Evolutionary conservation across 2,113 vertebrate genomes (phyloP), one percentile per base, ranked within the genome.

Genomic region (Brienomyrus longianalis): DNA sequence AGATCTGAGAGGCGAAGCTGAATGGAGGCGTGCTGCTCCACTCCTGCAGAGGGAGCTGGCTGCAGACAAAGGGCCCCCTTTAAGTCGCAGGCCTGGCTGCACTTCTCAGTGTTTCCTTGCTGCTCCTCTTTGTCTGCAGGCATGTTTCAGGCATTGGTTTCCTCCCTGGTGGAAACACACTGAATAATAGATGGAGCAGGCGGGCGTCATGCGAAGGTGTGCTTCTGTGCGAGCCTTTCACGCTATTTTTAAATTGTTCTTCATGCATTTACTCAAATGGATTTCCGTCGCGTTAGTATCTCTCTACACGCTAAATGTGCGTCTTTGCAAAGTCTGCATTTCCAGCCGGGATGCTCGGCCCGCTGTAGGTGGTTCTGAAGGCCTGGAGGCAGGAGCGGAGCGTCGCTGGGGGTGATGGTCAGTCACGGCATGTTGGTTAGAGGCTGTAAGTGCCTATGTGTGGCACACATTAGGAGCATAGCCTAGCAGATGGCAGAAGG

Each of bases 151-250:
- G 62, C 50, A 15, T 90, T 90, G 77, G 31, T 88, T 92, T 91
- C 90, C 85, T 93, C 91, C 80, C 89, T 87, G 77, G 56, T 91
- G 89, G 86, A 93, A 93, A 92, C 54, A 88, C 89, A 66, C 89
- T 95, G 83, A 95, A 95, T 95, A 94, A 95, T 94, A 70, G 89
- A 96, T 94, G 89, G 93, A 90, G 88, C 70, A 87, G 91, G 91
- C 74, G 1, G 88, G 92, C 88, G 15, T 43, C 74, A 90, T 91
- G n/a, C 7, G 21, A 85, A 50, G 83, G 83, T 86, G 83, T 6
- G 35, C 23, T 15, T 50, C 45, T 86, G 3, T 50, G 10, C 2
- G 23, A 86, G 83, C 83, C 74, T 86, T 48, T 27, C 45, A 50
- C 83, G 48, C 48, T 50, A 50, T 86, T 86, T 51, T 86, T 51